Evolutionary conservation across 2,113 vertebrate species (phyloP).

Genomic region (Aphyosemion australe): DNA sequence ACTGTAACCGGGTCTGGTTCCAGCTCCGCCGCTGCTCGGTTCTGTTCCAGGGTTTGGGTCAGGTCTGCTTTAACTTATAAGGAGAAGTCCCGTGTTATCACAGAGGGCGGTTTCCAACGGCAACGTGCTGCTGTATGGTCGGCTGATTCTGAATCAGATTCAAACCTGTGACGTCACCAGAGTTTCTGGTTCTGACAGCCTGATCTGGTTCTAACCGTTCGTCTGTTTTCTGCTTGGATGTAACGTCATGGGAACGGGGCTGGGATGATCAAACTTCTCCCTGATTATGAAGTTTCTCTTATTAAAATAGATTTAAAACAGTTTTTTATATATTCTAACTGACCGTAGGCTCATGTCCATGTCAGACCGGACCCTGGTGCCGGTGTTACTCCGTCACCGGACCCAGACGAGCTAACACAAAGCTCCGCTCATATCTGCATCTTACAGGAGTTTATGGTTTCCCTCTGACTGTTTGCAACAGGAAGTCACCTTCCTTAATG

Average conservation of each 20-base stretch:
- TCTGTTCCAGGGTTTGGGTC: background rate
- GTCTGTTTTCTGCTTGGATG: no score
- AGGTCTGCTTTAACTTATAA: constrained; percentile 34
- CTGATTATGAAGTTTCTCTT: no score
- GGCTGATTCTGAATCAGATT: background rate
- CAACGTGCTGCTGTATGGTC: background rate
- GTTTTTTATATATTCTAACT: no score
- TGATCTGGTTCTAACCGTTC: background rate
- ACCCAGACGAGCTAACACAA: constrained; percentile 13
- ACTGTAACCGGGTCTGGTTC: constrained; percentile 11
- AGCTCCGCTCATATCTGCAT: constrained; percentile 36
- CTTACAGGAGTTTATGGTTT: constrained; percentile 45
- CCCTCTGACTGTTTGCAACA: constrained; percentile 28
- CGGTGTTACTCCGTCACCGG: constrained; percentile 6
- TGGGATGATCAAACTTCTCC: no score
- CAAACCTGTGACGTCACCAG: background rate
- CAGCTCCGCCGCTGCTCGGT: background rate
- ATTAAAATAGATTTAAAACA: no score
- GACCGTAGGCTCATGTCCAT: no score
- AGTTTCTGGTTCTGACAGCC: background rate
- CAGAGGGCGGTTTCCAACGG: no score
- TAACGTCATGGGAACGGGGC: no score
- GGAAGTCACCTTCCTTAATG: constrained; percentile 53
- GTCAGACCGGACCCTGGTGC: no score
- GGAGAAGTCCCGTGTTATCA: constrained; percentile 9